A percentile compares a stretch with the other conserved stretches of the same genome.
Conservation (phyloP, 1,140 invertebrate genomes). For the Aporrectodea caliginosa region DNA sequence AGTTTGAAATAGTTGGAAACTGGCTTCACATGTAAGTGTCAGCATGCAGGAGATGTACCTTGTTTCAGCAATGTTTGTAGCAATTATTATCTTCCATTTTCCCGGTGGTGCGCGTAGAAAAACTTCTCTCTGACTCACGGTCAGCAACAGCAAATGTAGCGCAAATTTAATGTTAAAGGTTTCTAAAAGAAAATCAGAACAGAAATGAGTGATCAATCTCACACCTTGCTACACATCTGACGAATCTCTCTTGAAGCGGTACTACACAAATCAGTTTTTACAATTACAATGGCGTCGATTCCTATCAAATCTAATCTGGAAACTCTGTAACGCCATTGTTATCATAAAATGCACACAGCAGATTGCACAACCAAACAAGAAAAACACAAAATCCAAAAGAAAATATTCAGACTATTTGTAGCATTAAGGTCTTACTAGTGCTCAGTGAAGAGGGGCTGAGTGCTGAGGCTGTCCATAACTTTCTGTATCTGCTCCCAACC, state of each 20-base stretch:
- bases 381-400: too few relatives aligned
- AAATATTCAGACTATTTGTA: too few relatives aligned
- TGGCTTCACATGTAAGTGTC: slow-evolving; percentile 22
- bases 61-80: slow-evolving; percentile 59
- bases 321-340: too few relatives aligned
- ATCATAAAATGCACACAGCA: too few relatives aligned
- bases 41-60: slow-evolving; percentile 65
- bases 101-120: slow-evolving; percentile 50
- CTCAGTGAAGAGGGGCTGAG: slow-evolving; percentile 63
- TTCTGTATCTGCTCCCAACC: slow-evolving; percentile 77
- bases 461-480: slow-evolving; percentile 63
- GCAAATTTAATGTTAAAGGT: slow-evolving; percentile 48
- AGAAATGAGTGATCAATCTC: too few relatives aligned
- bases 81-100: slow-evolving; percentile 56
- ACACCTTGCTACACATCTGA: too few relatives aligned
- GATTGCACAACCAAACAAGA: too few relatives aligned
- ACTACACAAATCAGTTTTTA: too few relatives aligned
- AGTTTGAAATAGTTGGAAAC: not conserved
- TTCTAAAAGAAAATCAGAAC: too few relatives aligned
- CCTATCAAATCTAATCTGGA: too few relatives aligned
- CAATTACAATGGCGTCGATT: too few relatives aligned
- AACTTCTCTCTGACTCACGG: slow-evolving; percentile 53
- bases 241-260: too few relatives aligned
- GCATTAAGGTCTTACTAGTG: slow-evolving; percentile 57
- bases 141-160: slow-evolving; percentile 55